phyloP scores from a whole-genome alignment of 2,113 vertebrate species.

The Leptocoma aspasia region DNA sequence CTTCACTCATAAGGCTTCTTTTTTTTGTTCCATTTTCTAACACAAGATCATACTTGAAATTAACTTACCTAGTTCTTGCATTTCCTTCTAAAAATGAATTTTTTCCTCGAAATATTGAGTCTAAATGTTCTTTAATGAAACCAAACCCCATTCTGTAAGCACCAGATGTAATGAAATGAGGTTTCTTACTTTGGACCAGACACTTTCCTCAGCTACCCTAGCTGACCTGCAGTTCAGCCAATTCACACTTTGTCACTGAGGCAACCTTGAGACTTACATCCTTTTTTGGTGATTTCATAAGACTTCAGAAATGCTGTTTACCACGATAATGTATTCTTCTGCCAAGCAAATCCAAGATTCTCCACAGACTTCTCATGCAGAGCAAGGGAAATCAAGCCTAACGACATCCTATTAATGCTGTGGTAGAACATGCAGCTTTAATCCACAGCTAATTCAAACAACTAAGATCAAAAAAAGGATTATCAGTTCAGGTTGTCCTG shows the following conservation, averaged over 20 bases:
- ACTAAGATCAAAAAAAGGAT: neutral
- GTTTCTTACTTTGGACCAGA: neutral
- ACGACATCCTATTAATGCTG: neutral
- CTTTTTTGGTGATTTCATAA: neutral
- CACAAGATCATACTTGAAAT: neutral
- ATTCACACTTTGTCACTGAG: neutral
- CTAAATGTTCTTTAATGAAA: neutral
- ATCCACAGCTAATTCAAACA: neutral
- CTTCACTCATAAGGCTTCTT: neutral
- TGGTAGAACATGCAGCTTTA: neutral
- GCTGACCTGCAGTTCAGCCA: neutral
- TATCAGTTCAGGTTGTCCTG: neutral
- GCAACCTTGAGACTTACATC: neutral
- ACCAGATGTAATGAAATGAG: neutral
- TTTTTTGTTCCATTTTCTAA: neutral
- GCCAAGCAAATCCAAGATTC: neutral
- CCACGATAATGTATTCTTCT: neutral
- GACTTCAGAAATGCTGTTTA: neutral
- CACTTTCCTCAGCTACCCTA: neutral
- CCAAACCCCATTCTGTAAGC: neutral
- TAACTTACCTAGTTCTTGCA: neutral
- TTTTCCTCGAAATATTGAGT: neutral
- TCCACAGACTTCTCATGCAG: neutral
- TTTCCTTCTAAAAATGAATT: neutral
- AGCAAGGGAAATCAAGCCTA: slow-evolving; percentile 3